Percentiles rank a stretch among this genome's conserved stretches.
phyloP scores from a whole-genome alignment of 2,888 invertebrate genomes.

The Limnephilus marmoratus region DNA sequence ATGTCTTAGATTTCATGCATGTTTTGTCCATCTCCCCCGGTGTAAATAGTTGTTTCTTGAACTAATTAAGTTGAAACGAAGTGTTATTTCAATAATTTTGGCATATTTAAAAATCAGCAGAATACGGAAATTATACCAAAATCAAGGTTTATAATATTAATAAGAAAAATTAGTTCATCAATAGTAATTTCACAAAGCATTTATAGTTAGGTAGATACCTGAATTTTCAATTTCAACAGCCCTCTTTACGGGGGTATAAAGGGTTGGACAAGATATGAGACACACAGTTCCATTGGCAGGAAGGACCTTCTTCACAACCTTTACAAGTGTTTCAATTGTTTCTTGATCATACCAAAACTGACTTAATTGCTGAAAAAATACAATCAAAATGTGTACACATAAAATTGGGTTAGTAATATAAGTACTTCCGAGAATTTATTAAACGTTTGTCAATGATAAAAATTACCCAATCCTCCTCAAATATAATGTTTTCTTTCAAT shows the following conservation, averaged over 20 bases:
- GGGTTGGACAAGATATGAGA: slow-evolving; percentile 91
- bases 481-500: slow-evolving; percentile 74
- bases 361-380: slow-evolving; percentile 88
- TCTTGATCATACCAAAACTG: slow-evolving; percentile 97
- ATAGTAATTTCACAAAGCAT: neutral
- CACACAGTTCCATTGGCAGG: slow-evolving; percentile 82
- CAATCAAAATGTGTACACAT: neutral
- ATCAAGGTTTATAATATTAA: neutral
- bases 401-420: neutral
- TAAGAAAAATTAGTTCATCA: neutral
- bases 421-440: neutral
- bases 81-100: too few relatives aligned
- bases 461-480: slow-evolving; percentile 90
- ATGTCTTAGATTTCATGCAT: too few relatives aligned
- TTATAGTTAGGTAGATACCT: slow-evolving; percentile 71
- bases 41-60: too few relatives aligned
- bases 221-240: slow-evolving; percentile 73
- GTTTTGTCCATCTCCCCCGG: too few relatives aligned
- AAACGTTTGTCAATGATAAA: slow-evolving; percentile 31
- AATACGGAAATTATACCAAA: too few relatives aligned
- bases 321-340: slow-evolving; percentile 85
- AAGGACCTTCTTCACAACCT: slow-evolving; percentile 79
- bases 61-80: too few relatives aligned
- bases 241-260: slow-evolving; percentile 83
- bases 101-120: too few relatives aligned